Evolutionary conservation across 37 sponge, comb jelly and placozoan genomes (phyloP).

Genomic region (Amphimedon queenslandica): DNA sequence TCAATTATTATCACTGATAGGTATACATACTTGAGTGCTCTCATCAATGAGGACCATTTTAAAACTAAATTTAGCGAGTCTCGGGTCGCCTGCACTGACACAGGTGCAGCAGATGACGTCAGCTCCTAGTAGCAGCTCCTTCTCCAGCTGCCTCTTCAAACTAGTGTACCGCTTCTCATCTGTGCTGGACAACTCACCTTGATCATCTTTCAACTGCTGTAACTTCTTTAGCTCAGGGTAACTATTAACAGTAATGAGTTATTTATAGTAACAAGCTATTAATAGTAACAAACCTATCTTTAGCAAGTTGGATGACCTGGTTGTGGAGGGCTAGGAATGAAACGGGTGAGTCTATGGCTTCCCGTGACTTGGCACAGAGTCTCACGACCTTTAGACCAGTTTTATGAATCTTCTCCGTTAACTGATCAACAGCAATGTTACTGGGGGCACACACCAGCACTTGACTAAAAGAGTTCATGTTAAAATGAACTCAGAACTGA

Average conservation of each 20-base stretch:
- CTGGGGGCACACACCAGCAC: conserved; percentile 98
- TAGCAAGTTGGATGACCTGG: conserved; percentile 53
- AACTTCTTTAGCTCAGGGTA: conserved; percentile 91
- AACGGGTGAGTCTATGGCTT: conserved; percentile 94
- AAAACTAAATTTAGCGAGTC: conserved; percentile 86
- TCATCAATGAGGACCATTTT: conserved; percentile 95
- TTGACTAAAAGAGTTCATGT: conserved; percentile 39
- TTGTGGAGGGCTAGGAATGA: conserved; percentile 92
- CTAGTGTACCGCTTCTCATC: conserved; percentile 89
- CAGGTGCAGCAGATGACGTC: conserved; percentile 98
- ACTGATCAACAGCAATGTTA: conserved; percentile 98
- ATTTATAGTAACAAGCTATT: too few relatives aligned
- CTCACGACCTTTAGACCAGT: conserved; percentile 89
- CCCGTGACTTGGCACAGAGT: conserved; percentile 94
- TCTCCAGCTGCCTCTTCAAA: conserved; percentile 82
- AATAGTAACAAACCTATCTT: conserved; percentile 2
- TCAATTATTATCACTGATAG: too few relatives aligned
- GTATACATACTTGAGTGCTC: conserved; percentile 84
- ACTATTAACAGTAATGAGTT: too few relatives aligned
- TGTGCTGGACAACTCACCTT: conserved; percentile 85
- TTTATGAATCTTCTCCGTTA: conserved; percentile 97
- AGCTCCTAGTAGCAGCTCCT: conserved; percentile 89
- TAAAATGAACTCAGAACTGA: not conserved
- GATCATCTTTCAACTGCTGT: conserved; percentile 87
- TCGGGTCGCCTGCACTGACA: conserved; percentile 94